A percentile compares a stretch with the other conserved stretches of the same genome.
These are phyloP conservation scores for Sarotherodon lohbergeri DNA, from an alignment of 2,113 vertebrate genomes.

Conservation along the genomic window DNA sequence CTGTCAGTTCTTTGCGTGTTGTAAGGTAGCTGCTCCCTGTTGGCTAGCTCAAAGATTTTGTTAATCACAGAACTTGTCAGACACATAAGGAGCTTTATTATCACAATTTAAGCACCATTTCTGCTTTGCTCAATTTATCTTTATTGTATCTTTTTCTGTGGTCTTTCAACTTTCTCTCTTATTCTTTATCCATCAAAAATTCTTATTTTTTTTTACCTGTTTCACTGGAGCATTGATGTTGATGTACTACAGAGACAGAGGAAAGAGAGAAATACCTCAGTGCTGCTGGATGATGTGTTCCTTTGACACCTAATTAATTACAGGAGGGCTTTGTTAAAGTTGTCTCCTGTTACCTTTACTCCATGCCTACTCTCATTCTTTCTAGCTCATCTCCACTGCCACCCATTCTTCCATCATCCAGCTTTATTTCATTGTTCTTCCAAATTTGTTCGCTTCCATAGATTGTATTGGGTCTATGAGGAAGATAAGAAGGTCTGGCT, in stretches of 20 bases:
- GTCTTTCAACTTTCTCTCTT: not conserved
- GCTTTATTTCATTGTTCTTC: not conserved
- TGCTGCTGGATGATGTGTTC: constrained; percentile 26
- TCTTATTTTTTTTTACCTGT: not conserved
- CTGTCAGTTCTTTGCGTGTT: not conserved
- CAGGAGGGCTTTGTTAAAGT: not conserved
- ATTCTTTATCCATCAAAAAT: not conserved
- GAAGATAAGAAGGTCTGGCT: not conserved
- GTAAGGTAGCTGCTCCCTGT: not conserved
- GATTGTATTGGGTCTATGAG: not conserved
- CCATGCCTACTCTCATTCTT: not conserved
- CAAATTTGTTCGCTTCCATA: not conserved
- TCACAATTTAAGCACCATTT: not conserved
- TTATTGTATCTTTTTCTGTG: not conserved
- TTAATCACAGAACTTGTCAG: not conserved
- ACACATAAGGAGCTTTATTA: not conserved
- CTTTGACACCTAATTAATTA: constrained; percentile 45
- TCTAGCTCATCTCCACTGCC: not conserved
- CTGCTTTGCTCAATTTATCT: not conserved
- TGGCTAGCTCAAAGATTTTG: not conserved
- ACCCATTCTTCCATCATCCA: not conserved
- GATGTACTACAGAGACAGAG: not conserved
- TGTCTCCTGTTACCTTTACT: not conserved
- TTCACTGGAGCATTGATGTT: not conserved
- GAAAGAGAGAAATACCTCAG: not conserved